phyloP scores from a whole-genome alignment of 2,888 invertebrate species.

The Lymantria dispar region DNA sequence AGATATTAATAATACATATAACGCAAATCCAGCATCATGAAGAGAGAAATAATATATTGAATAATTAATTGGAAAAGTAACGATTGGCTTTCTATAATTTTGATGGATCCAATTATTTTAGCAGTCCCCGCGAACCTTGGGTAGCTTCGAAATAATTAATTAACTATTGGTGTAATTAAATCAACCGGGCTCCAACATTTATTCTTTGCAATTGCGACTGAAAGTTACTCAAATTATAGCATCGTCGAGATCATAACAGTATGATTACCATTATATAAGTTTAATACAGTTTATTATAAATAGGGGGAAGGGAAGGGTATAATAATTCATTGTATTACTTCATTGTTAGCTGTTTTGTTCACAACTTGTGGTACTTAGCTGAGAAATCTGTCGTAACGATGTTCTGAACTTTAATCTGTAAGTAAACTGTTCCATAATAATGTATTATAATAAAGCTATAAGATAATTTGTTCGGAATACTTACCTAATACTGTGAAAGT shows the following conservation, averaged over 20 bases:
- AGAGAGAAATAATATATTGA: slow-evolving; percentile 37
- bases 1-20: no score
- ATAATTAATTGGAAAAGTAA: slow-evolving; percentile 59
- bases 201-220: slow-evolving; percentile 43
- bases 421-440: no score
- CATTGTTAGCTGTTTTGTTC: slow-evolving; percentile 27
- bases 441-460: no score
- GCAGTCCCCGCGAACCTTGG: slow-evolving; percentile 52
- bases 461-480: no score
- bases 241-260: slow-evolving; percentile 39
- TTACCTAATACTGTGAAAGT: no score
- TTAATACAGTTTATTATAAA: slow-evolving; percentile 30
- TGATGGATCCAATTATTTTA: slow-evolving; percentile 74
- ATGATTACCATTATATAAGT: slow-evolving; percentile 34
- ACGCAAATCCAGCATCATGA: not conserved
- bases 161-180: slow-evolving; percentile 75
- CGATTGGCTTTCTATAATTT: slow-evolving; percentile 72
- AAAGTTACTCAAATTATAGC: slow-evolving; percentile 43
- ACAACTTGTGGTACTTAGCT: slow-evolving; percentile 27
- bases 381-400: slow-evolving; percentile 25
- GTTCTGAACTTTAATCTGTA: slow-evolving; percentile 14
- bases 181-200: slow-evolving; percentile 54
- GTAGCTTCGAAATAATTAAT: slow-evolving; percentile 69
- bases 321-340: slow-evolving; percentile 29
- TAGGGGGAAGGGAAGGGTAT: slow-evolving; percentile 15